Percentiles rank a stretch among this genome's conserved stretches.
Evolutionary conservation across 2,888 invertebrate species (phyloP).

Genomic region (Drosophila recens): DNA sequence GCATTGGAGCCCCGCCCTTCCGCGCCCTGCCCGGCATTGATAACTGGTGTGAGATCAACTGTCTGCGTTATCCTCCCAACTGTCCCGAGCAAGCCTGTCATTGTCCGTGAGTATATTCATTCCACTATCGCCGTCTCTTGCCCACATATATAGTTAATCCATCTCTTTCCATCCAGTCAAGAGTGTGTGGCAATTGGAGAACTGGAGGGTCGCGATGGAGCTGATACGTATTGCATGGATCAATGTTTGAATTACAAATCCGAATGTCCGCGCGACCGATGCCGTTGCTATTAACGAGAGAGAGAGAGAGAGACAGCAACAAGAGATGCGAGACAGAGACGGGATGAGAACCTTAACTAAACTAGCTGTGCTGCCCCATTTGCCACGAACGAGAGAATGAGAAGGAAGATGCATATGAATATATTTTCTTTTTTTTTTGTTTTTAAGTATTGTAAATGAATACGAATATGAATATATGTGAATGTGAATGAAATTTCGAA

Average conservation of each 20-base stretch:
- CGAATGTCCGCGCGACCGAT: constrained; percentile 90
- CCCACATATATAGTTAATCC: background rate
- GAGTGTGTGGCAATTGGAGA: constrained; percentile 94
- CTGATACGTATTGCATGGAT: constrained; percentile 94
- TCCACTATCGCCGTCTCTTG: background rate
- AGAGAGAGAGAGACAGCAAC: background rate
- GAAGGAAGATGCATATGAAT: constrained; percentile 7
- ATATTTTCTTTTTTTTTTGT: constrained; percentile 16
- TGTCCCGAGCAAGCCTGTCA: constrained; percentile 91
- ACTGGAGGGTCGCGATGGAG: constrained; percentile 89
- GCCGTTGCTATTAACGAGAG: constrained; percentile 87
- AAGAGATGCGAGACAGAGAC: constrained; percentile 8
- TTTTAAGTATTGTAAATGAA: constrained; percentile 33
- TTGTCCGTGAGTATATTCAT: constrained; percentile 91
- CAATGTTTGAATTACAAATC: constrained; percentile 92
- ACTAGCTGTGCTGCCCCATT: constrained; percentile 76
- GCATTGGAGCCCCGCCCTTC: constrained; percentile 89
- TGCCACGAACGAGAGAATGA: constrained; percentile 53
- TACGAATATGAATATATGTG: constrained; percentile 40
- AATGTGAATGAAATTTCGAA: constrained; percentile 26
- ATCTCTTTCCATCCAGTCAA: constrained; percentile 86
- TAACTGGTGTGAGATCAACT: constrained; percentile 94
- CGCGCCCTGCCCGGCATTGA: constrained; percentile 91
- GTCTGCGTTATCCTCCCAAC: constrained; percentile 94
- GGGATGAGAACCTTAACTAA: constrained; percentile 23